A percentile compares a stretch with the other conserved stretches of the same genome.
Evolutionary conservation across 2,113 vertebrate genomes (phyloP).

Genomic region (Halcyon senegalensis): DNA sequence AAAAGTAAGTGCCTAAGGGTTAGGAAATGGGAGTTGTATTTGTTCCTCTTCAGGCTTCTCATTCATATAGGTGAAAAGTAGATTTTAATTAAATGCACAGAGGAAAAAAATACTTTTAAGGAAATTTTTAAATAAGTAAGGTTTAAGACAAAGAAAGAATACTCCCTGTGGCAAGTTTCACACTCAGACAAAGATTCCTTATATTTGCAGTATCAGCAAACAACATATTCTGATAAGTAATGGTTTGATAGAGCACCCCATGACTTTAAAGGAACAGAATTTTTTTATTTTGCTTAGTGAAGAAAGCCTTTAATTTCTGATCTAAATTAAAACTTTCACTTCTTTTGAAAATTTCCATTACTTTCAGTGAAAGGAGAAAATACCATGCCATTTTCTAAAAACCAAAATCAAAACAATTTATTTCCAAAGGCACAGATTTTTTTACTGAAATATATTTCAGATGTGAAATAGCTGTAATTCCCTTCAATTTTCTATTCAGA

Average conservation of each 20-base stretch:
- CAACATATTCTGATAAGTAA: neutral
- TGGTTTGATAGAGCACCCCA: neutral
- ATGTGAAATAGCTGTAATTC: neutral
- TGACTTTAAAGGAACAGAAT: neutral
- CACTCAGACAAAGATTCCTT: neutral
- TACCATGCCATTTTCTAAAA: neutral
- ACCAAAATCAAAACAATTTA: neutral
- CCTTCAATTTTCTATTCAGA: neutral
- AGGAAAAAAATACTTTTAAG: neutral
- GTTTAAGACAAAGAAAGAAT: neutral
- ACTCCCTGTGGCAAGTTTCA: neutral
- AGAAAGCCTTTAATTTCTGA: neutral
- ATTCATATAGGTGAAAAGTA: neutral
- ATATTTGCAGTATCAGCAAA: neutral
- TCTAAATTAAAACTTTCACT: neutral
- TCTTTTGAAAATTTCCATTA: neutral
- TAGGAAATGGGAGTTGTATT: neutral
- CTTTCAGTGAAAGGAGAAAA: neutral
- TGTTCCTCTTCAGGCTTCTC: neutral
- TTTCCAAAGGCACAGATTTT: neutral
- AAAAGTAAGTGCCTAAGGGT: neutral
- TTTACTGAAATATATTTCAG: neutral
- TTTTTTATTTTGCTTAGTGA: neutral
- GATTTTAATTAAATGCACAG: neutral
- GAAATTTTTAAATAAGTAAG: neutral